phyloP scores from a whole-genome alignment of 2,888 invertebrate species.

The Cheilosia vulpina region DNA sequence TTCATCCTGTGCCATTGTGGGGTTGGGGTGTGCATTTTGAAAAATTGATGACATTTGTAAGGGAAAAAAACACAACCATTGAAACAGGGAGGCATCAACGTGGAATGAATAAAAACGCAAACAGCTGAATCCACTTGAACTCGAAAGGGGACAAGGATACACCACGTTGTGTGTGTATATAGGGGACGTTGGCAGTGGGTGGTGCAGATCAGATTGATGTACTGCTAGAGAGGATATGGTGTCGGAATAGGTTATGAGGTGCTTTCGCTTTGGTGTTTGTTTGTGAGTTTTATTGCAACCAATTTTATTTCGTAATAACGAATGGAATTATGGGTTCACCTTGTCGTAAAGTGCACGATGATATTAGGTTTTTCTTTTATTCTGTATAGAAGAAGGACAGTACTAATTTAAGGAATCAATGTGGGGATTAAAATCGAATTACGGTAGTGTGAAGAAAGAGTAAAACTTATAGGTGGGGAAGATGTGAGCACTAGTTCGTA shows the following conservation, averaged over 20 bases:
- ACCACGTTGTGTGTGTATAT: neutral
- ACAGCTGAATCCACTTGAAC: slow-evolving; percentile 33
- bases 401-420: too few species aligned
- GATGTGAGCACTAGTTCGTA: too few species aligned
- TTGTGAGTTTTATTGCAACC: slow-evolving; percentile 14
- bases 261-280: neutral
- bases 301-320: neutral
- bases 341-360: neutral
- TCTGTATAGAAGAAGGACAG: too few species aligned
- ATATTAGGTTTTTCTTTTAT: neutral
- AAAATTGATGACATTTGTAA: slow-evolving; percentile 18
- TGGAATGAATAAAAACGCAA: slow-evolving; percentile 19
- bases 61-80: neutral
- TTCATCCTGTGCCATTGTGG: slow-evolving; percentile 1
- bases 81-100: neutral
- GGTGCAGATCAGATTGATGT: slow-evolving; percentile 16
- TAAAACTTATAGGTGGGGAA: too few species aligned
- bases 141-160: slow-evolving; percentile 35
- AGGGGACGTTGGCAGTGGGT: neutral
- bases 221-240: neutral
- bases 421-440: too few species aligned
- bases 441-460: too few species aligned
- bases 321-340: slow-evolving; percentile 4
- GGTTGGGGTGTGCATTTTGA: slow-evolving; percentile 5
- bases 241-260: slow-evolving; percentile 1